These are phyloP conservation scores for Loris lydekkerianus DNA, from an alignment of 2,797 vertebrate species.

Conservation along the genomic window DNA sequence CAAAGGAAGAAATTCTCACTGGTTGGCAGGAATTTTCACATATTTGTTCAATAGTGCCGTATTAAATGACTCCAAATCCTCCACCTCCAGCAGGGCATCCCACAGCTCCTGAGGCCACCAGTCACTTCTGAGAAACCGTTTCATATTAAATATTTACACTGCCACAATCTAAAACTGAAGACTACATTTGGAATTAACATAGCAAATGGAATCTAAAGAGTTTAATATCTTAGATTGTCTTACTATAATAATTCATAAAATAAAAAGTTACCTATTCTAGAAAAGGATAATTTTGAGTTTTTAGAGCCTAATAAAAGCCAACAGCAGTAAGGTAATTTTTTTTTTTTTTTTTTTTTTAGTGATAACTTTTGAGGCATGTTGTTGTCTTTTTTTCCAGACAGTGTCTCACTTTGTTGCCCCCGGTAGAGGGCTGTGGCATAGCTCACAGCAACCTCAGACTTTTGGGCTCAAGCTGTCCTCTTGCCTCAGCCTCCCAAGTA, in stretches of 20 bases:
- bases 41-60: conserved; percentile 78
- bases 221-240: conserved; percentile 40
- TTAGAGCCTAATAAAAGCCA: conserved; percentile 13
- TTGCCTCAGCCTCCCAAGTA: too few relatives aligned
- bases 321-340: neutral
- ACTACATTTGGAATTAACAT: conserved; percentile 11
- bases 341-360: neutral
- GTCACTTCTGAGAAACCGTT: neutral
- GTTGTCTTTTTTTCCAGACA: neutral
- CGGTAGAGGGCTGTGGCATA: too few relatives aligned
- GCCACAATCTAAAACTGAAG: conserved; percentile 10
- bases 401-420: too few relatives aligned
- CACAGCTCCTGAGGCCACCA: conserved; percentile 58
- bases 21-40: conserved; percentile 85
- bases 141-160: neutral
- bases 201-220: neutral
- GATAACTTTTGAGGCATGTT: neutral
- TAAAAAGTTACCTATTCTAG: conserved; percentile 29
- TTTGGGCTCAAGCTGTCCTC: too few relatives aligned
- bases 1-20: conserved; percentile 79
- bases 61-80: conserved; percentile 73
- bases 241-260: neutral
- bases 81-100: conserved; percentile 52
- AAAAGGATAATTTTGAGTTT: conserved; percentile 23
- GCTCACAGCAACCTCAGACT: too few relatives aligned